Conservation (phyloP, 1,140 invertebrate species). For the Melanaphis sacchari region DNA sequence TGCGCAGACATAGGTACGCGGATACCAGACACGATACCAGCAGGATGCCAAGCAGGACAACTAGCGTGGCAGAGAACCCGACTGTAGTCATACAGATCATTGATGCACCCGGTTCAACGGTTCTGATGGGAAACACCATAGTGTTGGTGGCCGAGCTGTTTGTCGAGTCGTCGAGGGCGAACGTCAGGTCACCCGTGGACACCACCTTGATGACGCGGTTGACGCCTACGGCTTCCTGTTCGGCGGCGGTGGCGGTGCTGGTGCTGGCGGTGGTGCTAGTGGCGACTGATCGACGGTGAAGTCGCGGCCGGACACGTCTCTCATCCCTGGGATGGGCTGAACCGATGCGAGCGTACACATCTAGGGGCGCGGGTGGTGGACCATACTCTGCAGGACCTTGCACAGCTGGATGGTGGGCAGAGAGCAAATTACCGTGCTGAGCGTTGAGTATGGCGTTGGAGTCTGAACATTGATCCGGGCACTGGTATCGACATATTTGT, state of each 20-base stretch:
- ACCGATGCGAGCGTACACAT: slow-evolving; percentile 78
- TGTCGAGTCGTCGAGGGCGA: slow-evolving; percentile 85
- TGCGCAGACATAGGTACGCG: slow-evolving; percentile 80
- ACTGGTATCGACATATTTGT: slow-evolving; percentile 91
- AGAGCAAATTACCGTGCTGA: slow-evolving; percentile 58
- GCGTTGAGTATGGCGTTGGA: slow-evolving; percentile 64
- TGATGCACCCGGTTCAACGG: slow-evolving; percentile 67
- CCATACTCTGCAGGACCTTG: slow-evolving; percentile 41
- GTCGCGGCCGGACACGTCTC: slow-evolving; percentile 70
- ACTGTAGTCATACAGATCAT: slow-evolving; percentile 92
- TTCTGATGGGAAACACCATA: slow-evolving; percentile 81
- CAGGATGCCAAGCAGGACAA: slow-evolving; percentile 80
- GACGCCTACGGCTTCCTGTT: slow-evolving; percentile 88
- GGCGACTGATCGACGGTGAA: slow-evolving; percentile 71
- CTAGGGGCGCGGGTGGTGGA: slow-evolving; percentile 69
- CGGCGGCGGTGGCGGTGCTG: slow-evolving; percentile 68
- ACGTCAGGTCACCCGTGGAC: slow-evolving; percentile 91
- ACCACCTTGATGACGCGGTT: slow-evolving; percentile 90
- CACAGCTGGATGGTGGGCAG: slow-evolving; percentile 58
- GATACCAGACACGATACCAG: slow-evolving; percentile 84
- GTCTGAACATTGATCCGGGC: slow-evolving; percentile 87
- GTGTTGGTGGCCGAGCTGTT: slow-evolving; percentile 75
- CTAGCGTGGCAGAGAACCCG: slow-evolving; percentile 83
- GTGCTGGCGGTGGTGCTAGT: slow-evolving; percentile 68
- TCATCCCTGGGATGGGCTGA: slow-evolving; percentile 74